Evolutionary conservation across 2,797 vertebrate genomes (phyloP).

Genomic region (Micromesistius poutassou): DNA sequence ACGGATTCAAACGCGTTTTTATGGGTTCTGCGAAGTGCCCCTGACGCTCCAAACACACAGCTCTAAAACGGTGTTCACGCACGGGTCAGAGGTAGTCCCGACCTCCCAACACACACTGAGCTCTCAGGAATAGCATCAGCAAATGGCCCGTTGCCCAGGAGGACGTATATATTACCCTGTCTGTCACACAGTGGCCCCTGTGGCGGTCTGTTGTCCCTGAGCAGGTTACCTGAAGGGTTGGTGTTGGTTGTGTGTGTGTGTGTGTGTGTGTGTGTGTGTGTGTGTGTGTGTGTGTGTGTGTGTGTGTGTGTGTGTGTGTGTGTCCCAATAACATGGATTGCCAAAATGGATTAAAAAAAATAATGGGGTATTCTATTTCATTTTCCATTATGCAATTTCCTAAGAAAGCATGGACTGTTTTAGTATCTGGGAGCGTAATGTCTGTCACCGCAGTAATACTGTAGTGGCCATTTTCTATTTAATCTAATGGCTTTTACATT

Average conservation of each 20-base stretch:
- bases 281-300: too few species aligned
- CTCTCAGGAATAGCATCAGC: constrained; percentile 63
- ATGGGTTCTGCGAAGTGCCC: constrained; percentile 69
- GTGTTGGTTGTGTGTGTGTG: too few species aligned
- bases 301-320: constrained; percentile 4
- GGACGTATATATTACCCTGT: constrained; percentile 47
- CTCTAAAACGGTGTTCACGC: constrained; percentile 55
- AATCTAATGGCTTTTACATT: constrained; percentile 74
- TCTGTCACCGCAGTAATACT: constrained; percentile 66
- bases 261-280: too few species aligned
- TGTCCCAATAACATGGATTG: constrained; percentile 29
- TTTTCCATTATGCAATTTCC: constrained; percentile 64
- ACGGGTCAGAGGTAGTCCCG: constrained; percentile 65
- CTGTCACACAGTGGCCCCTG: constrained; percentile 17
- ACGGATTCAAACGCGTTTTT: constrained; percentile 67
- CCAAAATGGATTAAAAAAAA: constrained; percentile 55
- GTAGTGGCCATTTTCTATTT: constrained; percentile 62
- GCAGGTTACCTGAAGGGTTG: too few species aligned
- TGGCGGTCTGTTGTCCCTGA: too few species aligned
- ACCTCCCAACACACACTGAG: constrained; percentile 73
- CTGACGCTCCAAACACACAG: constrained; percentile 75
- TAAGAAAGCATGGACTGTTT: constrained; percentile 47
- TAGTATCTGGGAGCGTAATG: constrained; percentile 57
- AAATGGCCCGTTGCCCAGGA: constrained; percentile 65
- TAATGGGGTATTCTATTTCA: constrained; percentile 37